phyloP scores from a whole-genome alignment of 2,113 vertebrate genomes.

The Toxotes chatareus region DNA sequence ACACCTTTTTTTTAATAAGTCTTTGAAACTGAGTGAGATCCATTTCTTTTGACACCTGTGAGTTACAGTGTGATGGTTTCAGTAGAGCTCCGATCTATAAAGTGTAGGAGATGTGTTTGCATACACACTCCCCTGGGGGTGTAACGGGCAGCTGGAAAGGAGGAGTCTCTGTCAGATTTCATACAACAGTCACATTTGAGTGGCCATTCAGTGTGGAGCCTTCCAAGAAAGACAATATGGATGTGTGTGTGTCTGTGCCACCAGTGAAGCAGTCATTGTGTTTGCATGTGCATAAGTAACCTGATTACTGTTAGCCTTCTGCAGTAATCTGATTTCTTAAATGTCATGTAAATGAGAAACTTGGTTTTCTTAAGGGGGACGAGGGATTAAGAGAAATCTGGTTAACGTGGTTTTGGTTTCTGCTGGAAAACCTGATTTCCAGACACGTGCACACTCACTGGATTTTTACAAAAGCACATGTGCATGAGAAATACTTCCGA shows the following conservation, averaged over 20 bases:
- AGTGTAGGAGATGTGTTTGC: constrained; percentile 61
- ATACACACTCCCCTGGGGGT: constrained; percentile 47
- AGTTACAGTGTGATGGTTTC: constrained; percentile 18
- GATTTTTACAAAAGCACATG: constrained; percentile 12
- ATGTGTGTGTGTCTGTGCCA: constrained; percentile 9
- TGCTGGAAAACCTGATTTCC: background rate
- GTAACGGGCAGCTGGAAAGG: constrained; percentile 63
- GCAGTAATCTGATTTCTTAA: constrained; percentile 15
- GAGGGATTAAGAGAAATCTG: background rate
- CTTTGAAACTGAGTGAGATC: background rate
- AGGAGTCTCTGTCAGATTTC: constrained; percentile 64
- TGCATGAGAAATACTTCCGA: constrained; percentile 10
- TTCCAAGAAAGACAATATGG: constrained; percentile 46
- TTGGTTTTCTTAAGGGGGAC: background rate
- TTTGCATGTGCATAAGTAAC: background rate
- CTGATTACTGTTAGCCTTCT: constrained; percentile 3
- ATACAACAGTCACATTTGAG: constrained; percentile 56
- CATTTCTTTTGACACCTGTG: constrained; percentile 34
- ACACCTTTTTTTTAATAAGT: background rate
- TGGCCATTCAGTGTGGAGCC: constrained; percentile 39
- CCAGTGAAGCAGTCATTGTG: constrained; percentile 9
- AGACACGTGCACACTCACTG: background rate
- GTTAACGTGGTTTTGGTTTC: background rate
- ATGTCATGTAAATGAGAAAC: constrained; percentile 5
- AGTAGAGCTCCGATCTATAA: constrained; percentile 8